Conservation (phyloP, 92 coral and sea anemone genomes). For the Chrysogorgia sp. region DNA sequence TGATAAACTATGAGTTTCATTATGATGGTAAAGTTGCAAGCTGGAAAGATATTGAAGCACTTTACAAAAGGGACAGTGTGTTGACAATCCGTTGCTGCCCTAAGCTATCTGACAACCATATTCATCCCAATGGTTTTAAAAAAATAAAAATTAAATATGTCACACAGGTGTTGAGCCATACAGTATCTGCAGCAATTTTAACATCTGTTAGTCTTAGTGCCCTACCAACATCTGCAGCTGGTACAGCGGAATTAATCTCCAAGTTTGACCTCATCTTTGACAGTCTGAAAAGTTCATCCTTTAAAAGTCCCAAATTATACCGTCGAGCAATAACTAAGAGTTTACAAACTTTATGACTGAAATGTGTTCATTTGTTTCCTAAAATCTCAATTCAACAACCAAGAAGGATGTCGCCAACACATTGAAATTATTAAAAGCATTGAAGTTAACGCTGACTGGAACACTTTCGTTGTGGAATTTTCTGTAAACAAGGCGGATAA, state of each 20-base stretch:
- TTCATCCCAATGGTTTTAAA: neutral
- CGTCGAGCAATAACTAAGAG: slow-evolving; percentile 1
- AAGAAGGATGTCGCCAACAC: neutral
- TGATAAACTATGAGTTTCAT: slow-evolving; percentile 9
- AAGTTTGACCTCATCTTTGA: slow-evolving; percentile 31
- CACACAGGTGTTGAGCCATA: slow-evolving; percentile 28
- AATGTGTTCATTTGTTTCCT: slow-evolving; percentile 4
- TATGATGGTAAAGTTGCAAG: slow-evolving; percentile 15
- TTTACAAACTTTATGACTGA: slow-evolving; percentile 20
- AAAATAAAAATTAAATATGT: slow-evolving; percentile 26
- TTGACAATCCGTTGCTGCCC: slow-evolving; percentile 26
- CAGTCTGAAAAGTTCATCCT: slow-evolving; percentile 22
- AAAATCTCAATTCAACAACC: neutral
- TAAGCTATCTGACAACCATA: slow-evolving; percentile 15
- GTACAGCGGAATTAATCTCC: slow-evolving; percentile 16
- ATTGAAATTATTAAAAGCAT: slow-evolving; percentile 11
- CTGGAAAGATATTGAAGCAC: slow-evolving; percentile 13
- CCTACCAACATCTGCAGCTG: slow-evolving; percentile 25
- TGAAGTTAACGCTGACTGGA: neutral
- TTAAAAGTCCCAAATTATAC: neutral
- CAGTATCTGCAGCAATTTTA: slow-evolving; percentile 22
- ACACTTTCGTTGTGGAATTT: neutral
- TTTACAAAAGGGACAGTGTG: slow-evolving; percentile 21
- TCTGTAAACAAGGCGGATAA: slow-evolving; percentile 2
- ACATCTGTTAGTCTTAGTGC: slow-evolving; percentile 7